These are phyloP conservation scores for Cryptomyrus ogoouensis DNA, from an alignment of 2,113 vertebrate species.

Conservation along the genomic window DNA sequence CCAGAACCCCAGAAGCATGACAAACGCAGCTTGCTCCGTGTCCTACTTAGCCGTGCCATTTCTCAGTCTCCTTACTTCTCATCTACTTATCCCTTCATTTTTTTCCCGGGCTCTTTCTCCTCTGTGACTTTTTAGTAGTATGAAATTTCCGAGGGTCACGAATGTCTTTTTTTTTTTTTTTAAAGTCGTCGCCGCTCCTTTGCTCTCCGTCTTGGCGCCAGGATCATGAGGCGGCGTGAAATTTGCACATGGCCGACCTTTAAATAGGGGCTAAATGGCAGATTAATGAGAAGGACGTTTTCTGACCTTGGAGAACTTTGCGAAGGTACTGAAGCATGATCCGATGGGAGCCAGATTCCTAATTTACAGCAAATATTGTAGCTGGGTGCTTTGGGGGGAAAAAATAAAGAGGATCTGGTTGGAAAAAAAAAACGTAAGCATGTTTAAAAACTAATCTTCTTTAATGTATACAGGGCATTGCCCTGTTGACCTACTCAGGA, in stretches of 20 bases:
- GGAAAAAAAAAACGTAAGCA: slow-evolving; percentile 50
- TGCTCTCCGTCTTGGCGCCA: slow-evolving; percentile 33
- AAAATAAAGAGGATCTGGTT: slow-evolving; percentile 49
- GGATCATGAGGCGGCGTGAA: slow-evolving; percentile 47
- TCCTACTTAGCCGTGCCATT: slow-evolving; percentile 42
- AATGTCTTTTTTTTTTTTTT: background rate
- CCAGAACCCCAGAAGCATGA: slow-evolving; percentile 46
- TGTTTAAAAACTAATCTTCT: slow-evolving; percentile 47
- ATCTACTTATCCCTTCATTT: background rate
- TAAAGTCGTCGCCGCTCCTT: background rate
- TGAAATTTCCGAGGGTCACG: background rate
- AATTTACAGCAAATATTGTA: slow-evolving; percentile 30
- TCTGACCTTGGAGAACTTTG: slow-evolving; percentile 44
- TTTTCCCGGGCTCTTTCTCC: background rate
- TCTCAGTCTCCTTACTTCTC: accelerated
- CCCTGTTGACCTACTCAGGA: slow-evolving; percentile 52
- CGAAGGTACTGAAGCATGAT: slow-evolving; percentile 40
- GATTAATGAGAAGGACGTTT: slow-evolving; percentile 47
- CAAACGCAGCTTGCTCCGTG: slow-evolving; percentile 47
- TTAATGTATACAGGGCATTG: slow-evolving; percentile 42
- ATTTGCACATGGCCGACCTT: slow-evolving; percentile 37
- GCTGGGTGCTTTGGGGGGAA: slow-evolving; percentile 12
- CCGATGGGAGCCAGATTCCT: slow-evolving; percentile 37
- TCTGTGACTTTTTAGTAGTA: background rate
- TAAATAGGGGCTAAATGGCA: slow-evolving; percentile 49